Conservation (phyloP, 2,888 invertebrate species). For the Protophormia terraenovae region DNA sequence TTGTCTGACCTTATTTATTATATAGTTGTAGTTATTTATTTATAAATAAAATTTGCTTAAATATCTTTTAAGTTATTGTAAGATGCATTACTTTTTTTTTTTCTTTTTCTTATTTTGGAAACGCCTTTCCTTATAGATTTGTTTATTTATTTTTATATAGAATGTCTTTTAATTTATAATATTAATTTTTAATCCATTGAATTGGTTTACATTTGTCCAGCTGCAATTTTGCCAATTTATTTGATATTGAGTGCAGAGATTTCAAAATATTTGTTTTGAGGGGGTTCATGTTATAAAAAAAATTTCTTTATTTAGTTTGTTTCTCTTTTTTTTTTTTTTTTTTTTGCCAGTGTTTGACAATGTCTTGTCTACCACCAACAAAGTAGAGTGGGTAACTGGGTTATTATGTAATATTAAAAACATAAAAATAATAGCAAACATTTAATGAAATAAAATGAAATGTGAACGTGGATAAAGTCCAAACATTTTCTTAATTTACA, state of each 20-base stretch:
- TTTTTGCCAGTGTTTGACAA: constrained; percentile 15
- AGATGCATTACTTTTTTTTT: not conserved
- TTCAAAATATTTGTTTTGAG: constrained; percentile 31
- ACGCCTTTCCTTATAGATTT: not conserved
- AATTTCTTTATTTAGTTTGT: constrained; percentile 18
- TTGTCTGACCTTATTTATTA: no score
- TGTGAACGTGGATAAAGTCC: not conserved
- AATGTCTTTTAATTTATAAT: not conserved
- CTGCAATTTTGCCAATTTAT: constrained; percentile 53
- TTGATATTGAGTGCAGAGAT: not conserved
- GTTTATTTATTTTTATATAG: not conserved
- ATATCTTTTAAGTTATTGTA: no score
- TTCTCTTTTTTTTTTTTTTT: not conserved
- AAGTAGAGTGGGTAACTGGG: constrained; percentile 54
- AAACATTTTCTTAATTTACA: no score
- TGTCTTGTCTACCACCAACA: constrained; percentile 35
- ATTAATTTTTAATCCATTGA: not conserved
- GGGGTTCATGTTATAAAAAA: constrained; percentile 25
- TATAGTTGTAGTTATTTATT: no score
- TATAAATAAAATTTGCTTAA: no score
- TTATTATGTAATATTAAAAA: constrained; percentile 42
- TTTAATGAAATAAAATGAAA: constrained; percentile 32
- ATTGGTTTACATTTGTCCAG: constrained; percentile 17
- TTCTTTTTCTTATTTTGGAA: no score
- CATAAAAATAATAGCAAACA: constrained; percentile 48